Evolutionary conservation across 1,140 invertebrate genomes (phyloP), one percentile per base, ranked within the genome.

Genomic region (Sarcophaga peregrina): DNA sequence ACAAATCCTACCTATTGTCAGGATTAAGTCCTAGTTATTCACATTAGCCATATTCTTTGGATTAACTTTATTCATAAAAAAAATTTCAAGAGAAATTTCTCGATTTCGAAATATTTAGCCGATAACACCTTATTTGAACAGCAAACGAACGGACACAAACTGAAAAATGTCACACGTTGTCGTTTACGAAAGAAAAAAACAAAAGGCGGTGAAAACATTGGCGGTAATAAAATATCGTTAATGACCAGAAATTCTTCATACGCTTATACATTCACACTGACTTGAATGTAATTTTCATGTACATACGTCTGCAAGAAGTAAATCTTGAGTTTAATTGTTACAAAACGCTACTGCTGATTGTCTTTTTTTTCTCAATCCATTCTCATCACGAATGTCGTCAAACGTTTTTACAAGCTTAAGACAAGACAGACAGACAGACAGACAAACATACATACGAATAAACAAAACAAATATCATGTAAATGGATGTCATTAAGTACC

Each of bases 401-500:
- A 25, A 9, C 37, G 20, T 10, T 20, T 72, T 17, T 8, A 20
- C 62, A 72, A 72, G 20, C 62, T 20, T 72, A 37, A 37, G 25
- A 37, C 62, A 25, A 25, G n/a, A 25, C n/a, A 5, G 17, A 25
- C 17, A 15, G 20, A 72, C 58, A n/a, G n/a, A 72, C 20, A 0
- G 1, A 17, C 58, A 72, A 20, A 17, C 20, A 72, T 25, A 72
- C 20, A 17, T 20, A n/a, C n/a, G 17, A 17, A n/a, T n/a, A n/a
- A 62, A 25, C 62, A 72, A 72, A 72, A 72, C 17, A 72, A 46
- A 13, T 13, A 15, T 46, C 45, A 47, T 47, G 74, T n/a, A 76
- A 76, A 76, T 76, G 74, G 46, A 15, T 76, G 46, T 47, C 74
- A 76, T 76, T 48, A 76, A 76, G 74, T 76, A 76, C 74, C 74